Evolutionary conservation across 2,113 vertebrate species (phyloP).

Genomic region (Pongo pygmaeus): DNA sequence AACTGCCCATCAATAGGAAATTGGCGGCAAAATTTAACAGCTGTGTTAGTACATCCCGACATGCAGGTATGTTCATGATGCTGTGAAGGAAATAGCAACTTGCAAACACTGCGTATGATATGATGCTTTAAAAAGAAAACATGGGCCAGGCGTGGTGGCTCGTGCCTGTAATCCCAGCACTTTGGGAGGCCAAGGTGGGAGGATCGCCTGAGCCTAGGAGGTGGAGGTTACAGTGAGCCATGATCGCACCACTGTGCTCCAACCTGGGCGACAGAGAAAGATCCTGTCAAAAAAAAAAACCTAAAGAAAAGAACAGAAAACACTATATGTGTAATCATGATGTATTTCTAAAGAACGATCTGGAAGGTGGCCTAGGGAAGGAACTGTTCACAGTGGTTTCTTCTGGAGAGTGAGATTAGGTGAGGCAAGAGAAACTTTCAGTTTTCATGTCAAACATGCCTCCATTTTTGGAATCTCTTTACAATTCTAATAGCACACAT

Average conservation of each 20-base stretch:
- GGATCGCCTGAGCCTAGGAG: too few relatives aligned
- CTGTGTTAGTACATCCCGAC: fast-evolving
- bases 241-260: too few relatives aligned
- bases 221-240: too few relatives aligned
- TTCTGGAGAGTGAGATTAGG: not conserved
- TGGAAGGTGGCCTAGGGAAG: not conserved
- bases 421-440: not conserved
- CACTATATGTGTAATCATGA: too few relatives aligned
- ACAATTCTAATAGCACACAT: not conserved
- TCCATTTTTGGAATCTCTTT: not conserved
- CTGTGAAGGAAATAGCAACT: not conserved
- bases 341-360: not conserved
- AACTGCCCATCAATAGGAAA: not conserved
- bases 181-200: too few relatives aligned
- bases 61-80: fast-evolving
- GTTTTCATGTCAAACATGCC: not conserved
- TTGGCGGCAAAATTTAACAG: too few relatives aligned
- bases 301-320: too few relatives aligned
- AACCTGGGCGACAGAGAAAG: too few relatives aligned
- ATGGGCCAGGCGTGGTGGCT: too few relatives aligned
- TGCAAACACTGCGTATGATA: not conserved
- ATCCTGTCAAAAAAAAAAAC: too few relatives aligned
- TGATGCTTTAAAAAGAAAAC: not conserved
- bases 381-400: not conserved
- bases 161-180: too few relatives aligned